Percentiles rank a stretch among this genome's conserved stretches.
phyloP scores from a whole-genome alignment of 2,888 invertebrate genomes.

The Mamestra brassicae region DNA sequence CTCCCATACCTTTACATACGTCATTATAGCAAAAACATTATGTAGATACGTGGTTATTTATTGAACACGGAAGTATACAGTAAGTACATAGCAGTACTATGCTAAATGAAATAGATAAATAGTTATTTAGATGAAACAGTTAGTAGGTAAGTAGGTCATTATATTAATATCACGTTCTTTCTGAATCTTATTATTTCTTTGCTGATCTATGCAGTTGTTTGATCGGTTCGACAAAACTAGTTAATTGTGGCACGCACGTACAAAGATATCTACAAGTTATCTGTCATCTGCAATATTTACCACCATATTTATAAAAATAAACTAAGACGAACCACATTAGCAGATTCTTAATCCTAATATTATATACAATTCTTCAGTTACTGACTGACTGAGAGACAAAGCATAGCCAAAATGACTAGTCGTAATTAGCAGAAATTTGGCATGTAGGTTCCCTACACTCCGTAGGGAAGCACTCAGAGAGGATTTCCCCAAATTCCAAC shows the following conservation, averaged over 20 bases:
- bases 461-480: no score
- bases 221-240: background rate
- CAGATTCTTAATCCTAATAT: no score
- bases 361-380: no score
- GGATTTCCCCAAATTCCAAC: no score
- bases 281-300: no score
- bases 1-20: constrained; percentile 50
- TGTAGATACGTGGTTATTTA: constrained; percentile 24
- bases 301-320: no score
- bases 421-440: no score
- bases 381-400: no score
- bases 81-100: background rate
- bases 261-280: no score
- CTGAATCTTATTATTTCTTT: background rate
- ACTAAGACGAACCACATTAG: no score
- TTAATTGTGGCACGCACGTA: background rate
- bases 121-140: background rate
- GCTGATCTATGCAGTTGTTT: background rate
- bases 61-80: constrained; percentile 21
- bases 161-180: background rate
- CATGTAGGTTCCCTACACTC: no score
- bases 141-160: constrained; percentile 1
- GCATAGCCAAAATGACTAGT: no score
- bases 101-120: background rate
- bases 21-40: constrained; percentile 48